Evolutionary conservation across 2,797 vertebrate species (phyloP), one percentile per base, ranked within the genome.

Genomic region (Chrysolophus pictus): DNA sequence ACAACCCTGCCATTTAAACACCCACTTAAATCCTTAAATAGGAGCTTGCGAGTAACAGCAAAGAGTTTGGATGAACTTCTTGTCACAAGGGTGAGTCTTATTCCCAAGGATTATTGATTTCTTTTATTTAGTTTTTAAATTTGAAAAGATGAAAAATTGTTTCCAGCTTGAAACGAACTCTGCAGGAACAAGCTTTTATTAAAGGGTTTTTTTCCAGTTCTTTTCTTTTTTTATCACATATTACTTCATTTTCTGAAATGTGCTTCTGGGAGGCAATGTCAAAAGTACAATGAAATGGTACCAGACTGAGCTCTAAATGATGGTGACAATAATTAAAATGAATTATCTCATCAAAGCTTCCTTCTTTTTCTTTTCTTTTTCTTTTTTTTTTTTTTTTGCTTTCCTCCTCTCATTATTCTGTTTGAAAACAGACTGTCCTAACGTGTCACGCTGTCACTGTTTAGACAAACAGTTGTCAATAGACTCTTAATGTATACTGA

Each of bases 351-450:
- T 69, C 7, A 83, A 92, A 91, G 73, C 31, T 46, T 35, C 10
- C 68, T 63, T 68, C 68, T 59, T 29, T 13, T 33, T 77, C 14
- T 56, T 31, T 28, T 56, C 33, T 19, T 47, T 33, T 22, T 44
- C 6, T 7, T 44, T 22, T n/a, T 13, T 31, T 74, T 18, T 58
- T 35, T n/a, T 56, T 59, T 24, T 47, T 33, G 17, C 26, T 88
- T 78, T 84, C 68, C 72, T 31, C 29, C 76, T 39, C 6, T 95
- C 56, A 70, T 91, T 88, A 76, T 91, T 95, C 74, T 93, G 26
- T 72, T 92, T 92, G 89, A 76, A 94, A 96, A 62, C 71, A 93
- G 63, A 49, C 37, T 88, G 44, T 84, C 83, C 89, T 93, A 74
- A 92, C 88, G 87, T 56, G 78, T 91, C 70, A 84, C 93, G 33